Evolutionary conservation across 2,888 invertebrate species (phyloP), one percentile per base, ranked within the genome.

Genomic region (Brassicogethes aeneus): DNA sequence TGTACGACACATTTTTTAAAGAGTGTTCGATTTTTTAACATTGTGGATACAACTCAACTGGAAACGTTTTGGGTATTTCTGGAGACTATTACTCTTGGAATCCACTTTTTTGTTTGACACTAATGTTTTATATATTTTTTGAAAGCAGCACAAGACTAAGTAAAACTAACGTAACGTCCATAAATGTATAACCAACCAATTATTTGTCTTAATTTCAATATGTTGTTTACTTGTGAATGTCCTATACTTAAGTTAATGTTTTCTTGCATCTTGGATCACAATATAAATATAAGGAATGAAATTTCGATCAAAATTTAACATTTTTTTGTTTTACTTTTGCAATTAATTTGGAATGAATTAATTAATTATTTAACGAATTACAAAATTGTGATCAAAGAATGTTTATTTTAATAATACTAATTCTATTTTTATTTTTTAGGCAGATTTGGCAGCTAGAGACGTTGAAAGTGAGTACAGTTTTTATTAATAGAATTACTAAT

Each of bases 361-460:
- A n/a, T n/a, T n/a, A n/a, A n/a, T n/a, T n/a, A n/a, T n/a, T n/a
- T n/a, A n/a, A n/a, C n/a, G n/a, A n/a, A n/a, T n/a, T n/a, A n/a
- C n/a, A n/a, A n/a, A n/a, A n/a, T n/a, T n/a, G n/a, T n/a, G n/a
- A n/a, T n/a, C n/a, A n/a, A n/a, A n/a, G n/a, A n/a, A n/a, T n/a
- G n/a, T n/a, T n/a, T n/a, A n/a, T n/a, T n/a, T n/a, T n/a, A n/a
- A n/a, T n/a, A n/a, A n/a, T n/a, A 30, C 30, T 37, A 40, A 48
- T 48, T 40, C 23, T 33, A 33, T 42, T 43, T 42, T 44, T 44
- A 45, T 40, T 41, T 55, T 54, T 71, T 70, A 88, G 88, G 85
- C 85, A 73, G 85, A 89, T 76, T 80, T 89, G 70, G 82, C 81
- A 74, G 82, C 83, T 73, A 84, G 81, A 76, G 89, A 89, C 71